These are phyloP conservation scores for Oikopleura albicans DNA, from an alignment of 23 tunicate genomes.

Conservation along the genomic window DNA sequence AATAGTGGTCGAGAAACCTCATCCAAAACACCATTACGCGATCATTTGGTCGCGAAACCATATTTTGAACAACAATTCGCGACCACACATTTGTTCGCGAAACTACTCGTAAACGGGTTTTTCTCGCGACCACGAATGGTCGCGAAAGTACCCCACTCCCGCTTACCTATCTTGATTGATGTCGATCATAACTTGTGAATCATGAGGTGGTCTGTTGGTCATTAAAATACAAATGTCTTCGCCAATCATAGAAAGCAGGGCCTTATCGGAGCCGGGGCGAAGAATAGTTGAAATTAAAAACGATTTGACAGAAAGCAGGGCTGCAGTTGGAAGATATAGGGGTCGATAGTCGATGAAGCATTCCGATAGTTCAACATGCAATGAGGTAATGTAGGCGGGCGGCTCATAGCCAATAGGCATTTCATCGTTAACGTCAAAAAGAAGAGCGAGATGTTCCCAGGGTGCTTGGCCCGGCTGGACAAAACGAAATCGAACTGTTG, in stretches of 20 bases:
- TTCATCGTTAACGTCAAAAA: slow-evolving; percentile 41
- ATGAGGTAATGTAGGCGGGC: slow-evolving; percentile 44
- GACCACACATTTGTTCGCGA: too few species aligned
- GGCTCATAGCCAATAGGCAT: slow-evolving; percentile 57
- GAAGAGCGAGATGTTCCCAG: slow-evolving; percentile 12
- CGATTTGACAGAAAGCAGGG: not conserved
- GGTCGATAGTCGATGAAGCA: not conserved
- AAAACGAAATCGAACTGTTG: slow-evolving; percentile 1
- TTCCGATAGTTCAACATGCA: slow-evolving; percentile 25
- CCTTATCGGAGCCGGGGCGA: not conserved
- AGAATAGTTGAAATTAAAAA: not conserved
- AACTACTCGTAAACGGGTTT: too few species aligned
- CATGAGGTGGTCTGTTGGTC: not conserved
- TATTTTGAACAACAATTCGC: too few species aligned
- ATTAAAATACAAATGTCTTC: not conserved
- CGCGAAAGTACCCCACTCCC: too few species aligned
- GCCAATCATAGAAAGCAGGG: not conserved
- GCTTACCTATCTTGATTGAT: not conserved
- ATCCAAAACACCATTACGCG: too few species aligned
- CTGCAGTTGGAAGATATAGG: not conserved
- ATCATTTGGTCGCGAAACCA: too few species aligned
- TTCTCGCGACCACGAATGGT: too few species aligned
- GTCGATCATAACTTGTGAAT: not conserved
- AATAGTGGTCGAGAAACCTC: too few species aligned
- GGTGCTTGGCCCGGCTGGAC: not conserved